These are phyloP conservation scores for Bombus waltoni DNA, from an alignment of 1,140 invertebrate genomes.

Conservation along the genomic window DNA sequence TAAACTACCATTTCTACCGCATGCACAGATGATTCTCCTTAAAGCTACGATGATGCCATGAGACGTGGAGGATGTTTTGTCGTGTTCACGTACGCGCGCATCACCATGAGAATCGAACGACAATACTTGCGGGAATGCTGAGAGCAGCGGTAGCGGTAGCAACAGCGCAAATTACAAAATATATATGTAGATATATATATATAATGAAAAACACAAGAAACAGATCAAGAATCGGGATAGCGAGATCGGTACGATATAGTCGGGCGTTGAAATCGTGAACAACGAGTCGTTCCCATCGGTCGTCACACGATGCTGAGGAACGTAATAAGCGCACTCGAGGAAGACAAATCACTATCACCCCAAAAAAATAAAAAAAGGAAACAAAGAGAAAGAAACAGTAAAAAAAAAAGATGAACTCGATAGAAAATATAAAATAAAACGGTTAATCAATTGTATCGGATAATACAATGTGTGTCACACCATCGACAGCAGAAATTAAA, in stretches of 20 bases:
- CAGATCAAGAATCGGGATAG: not conserved
- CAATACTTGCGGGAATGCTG: not conserved
- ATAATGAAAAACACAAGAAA: not conserved
- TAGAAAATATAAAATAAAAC: not conserved
- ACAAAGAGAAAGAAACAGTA: not conserved
- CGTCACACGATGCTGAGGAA: not conserved
- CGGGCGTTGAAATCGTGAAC: conserved; percentile 12
- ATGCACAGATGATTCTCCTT: conserved; percentile 18
- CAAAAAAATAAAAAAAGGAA: not conserved
- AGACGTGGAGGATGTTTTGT: not conserved
- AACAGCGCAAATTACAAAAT: not conserved
- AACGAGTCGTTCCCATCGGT: conserved; percentile 22
- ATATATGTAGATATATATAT: not conserved
- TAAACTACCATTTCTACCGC: conserved; percentile 33
- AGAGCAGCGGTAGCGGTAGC: not conserved
- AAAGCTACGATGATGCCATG: conserved; percentile 3
- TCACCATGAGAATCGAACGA: not conserved
- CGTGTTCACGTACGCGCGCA: not conserved
- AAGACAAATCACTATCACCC: not conserved
- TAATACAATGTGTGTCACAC: conserved; percentile 46
- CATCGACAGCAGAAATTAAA: conserved; percentile 64
- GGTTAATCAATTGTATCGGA: not conserved
- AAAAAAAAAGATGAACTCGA: not conserved
- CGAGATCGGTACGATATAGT: not conserved
- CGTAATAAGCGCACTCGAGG: conserved; percentile 14